Percentiles rank a stretch among this genome's conserved stretches.
phyloP scores from a whole-genome alignment of 2,888 invertebrate genomes.

The Acronicta leporina region DNA sequence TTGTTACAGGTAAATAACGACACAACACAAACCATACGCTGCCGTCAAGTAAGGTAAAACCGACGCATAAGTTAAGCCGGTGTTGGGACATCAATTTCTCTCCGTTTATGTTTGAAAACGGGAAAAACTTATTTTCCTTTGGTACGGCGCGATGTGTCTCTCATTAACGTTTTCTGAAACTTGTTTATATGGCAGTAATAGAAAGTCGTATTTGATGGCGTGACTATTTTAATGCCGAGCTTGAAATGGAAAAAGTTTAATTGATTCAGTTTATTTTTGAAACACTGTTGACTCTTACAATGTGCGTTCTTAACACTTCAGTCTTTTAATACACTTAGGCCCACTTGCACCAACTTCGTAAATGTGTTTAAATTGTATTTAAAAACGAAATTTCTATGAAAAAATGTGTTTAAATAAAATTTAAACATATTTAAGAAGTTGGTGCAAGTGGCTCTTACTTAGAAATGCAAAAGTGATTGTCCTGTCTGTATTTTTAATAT shows the following conservation, averaged over 20 bases:
- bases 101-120: slow-evolving; percentile 43
- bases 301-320: no score
- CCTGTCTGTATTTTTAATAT: no score
- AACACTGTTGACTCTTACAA: no score
- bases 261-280: background rate
- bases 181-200: slow-evolving; percentile 16
- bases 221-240: slow-evolving; percentile 28
- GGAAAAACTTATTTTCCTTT: slow-evolving; percentile 47
- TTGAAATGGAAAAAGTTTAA: background rate
- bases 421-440: no score
- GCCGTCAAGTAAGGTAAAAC: slow-evolving; percentile 37
- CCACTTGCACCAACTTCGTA: no score
- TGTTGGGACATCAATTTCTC: slow-evolving; percentile 43
- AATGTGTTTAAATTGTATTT: no score
- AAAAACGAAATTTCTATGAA: no score
- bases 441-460: no score
- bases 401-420: no score
- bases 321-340: no score
- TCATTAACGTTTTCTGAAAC: slow-evolving; percentile 41
- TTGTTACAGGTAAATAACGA: slow-evolving; percentile 62
- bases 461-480: no score
- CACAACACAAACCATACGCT: slow-evolving; percentile 1
- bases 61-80: slow-evolving; percentile 8
- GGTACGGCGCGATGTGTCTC: slow-evolving; percentile 15
- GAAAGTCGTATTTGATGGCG: slow-evolving; percentile 28